Evolutionary conservation across 2,888 invertebrate genomes (phyloP).

Genomic region (Noctuana brunneofusca): DNA sequence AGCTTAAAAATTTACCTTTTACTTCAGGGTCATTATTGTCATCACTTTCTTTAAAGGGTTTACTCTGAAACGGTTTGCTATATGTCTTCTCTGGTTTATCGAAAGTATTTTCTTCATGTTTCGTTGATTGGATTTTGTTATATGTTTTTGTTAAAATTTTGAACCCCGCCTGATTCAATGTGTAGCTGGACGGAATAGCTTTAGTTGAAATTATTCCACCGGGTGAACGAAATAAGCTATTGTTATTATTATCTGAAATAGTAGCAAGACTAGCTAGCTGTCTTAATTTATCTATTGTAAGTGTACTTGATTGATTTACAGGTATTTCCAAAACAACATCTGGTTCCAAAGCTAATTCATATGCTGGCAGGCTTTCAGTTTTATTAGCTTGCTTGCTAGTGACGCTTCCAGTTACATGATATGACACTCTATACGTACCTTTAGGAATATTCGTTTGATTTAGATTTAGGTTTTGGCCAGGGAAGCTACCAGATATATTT

Average conservation of each 20-base stretch:
- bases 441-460: conserved; percentile 60
- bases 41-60: conserved; percentile 59
- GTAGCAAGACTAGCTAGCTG: conserved; percentile 83
- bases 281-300: conserved; percentile 75
- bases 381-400: conserved; percentile 77
- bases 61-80: conserved; percentile 55
- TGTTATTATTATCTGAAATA: conserved; percentile 77
- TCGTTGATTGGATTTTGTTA: conserved; percentile 80
- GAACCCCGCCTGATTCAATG: conserved; percentile 85
- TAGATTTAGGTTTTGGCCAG: conserved; percentile 39
- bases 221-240: conserved; percentile 73
- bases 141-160: conserved; percentile 86
- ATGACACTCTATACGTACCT: conserved; percentile 75
- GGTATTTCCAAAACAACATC: conserved; percentile 76
- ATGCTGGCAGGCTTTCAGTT: conserved; percentile 70
- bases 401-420: conserved; percentile 77
- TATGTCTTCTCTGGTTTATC: conserved; percentile 66
- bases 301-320: conserved; percentile 63
- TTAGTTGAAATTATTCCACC: conserved; percentile 83
- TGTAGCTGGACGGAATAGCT: conserved; percentile 84
- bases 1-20: conserved; percentile 50
- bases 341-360: conserved; percentile 72
- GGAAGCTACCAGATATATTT: conserved; percentile 43
- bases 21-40: conserved; percentile 46
- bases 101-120: conserved; percentile 71